These are phyloP conservation scores for Dolichoris vasculosae DNA, from an alignment of 1,140 invertebrate species.

Conservation along the genomic window DNA sequence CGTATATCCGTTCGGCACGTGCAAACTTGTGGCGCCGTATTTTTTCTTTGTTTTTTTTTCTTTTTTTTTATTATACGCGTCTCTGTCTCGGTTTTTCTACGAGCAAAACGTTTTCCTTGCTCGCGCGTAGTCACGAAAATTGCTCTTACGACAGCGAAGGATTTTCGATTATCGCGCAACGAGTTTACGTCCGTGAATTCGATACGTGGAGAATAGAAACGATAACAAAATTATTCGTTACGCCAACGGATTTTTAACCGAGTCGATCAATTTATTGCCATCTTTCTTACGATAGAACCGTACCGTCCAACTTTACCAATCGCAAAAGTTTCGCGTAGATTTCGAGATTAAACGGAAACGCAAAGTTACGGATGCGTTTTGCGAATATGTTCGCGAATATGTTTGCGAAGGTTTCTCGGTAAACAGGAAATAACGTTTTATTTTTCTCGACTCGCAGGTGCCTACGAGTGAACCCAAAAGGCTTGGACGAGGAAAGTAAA, in stretches of 20 bases:
- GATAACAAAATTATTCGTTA: not conserved
- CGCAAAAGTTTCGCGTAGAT: no score
- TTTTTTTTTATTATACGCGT: conserved; percentile 8
- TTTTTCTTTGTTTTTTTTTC: not conserved
- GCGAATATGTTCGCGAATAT: no score
- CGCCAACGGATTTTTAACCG: not conserved
- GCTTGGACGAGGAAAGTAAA: conserved; percentile 99
- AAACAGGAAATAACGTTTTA: not conserved
- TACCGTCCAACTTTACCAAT: no score
- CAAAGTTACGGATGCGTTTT: not conserved
- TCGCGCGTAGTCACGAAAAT: not conserved
- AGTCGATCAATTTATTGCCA: not conserved
- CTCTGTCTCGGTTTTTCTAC: not conserved
- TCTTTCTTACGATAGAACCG: not conserved
- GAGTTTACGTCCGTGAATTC: not conserved
- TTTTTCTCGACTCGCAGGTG: conserved; percentile 80
- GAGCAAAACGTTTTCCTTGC: not conserved
- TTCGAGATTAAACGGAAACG: not conserved
- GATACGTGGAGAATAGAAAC: not conserved
- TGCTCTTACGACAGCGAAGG: not conserved
- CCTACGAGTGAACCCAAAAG: conserved; percentile 99
- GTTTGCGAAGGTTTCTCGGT: not conserved
- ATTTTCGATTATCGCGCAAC: not conserved
- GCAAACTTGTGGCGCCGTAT: not conserved
- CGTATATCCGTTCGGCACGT: conserved; percentile 15